A percentile compares a stretch with the other conserved stretches of the same genome.
phyloP scores from a whole-genome alignment of 2,797 vertebrate genomes.

The Acrocephalus scirpaceus region DNA sequence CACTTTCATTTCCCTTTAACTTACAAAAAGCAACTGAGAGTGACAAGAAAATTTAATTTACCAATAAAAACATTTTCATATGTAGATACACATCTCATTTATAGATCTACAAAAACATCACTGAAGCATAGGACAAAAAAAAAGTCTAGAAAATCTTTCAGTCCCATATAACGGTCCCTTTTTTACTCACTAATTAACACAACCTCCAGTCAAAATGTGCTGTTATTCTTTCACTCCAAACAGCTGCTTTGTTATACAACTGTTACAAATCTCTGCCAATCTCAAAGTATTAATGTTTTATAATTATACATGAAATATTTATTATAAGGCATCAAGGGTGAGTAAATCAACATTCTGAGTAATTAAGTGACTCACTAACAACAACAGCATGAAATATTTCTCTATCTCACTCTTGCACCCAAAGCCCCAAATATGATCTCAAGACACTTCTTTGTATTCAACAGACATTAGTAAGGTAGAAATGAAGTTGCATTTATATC shows the following conservation, averaged over 20 bases:
- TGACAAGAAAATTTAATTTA: not conserved
- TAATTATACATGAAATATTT: conserved; percentile 38
- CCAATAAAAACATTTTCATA: not conserved
- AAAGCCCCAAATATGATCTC: not conserved
- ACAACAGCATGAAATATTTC: not conserved
- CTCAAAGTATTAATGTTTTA: not conserved
- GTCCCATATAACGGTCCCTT: not conserved
- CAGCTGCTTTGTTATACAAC: not conserved
- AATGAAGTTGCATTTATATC: not conserved
- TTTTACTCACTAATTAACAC: not conserved
- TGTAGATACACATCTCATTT: not conserved
- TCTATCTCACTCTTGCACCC: not conserved
- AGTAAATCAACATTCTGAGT: conserved; percentile 13
- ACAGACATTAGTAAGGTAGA: not conserved
- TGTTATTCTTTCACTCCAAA: not conserved
- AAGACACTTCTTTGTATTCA: not conserved
- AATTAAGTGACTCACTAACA: not conserved
- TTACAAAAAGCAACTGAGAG: not conserved
- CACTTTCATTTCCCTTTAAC: not conserved
- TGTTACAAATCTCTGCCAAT: conserved; percentile 7
- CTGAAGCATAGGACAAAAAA: not conserved
- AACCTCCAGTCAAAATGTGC: not conserved
- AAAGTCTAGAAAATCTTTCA: not conserved
- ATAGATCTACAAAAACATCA: not conserved
- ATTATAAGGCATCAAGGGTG: not conserved